A percentile compares a stretch with the other conserved stretches of the same genome.
These are phyloP conservation scores for Pedionomus torquatus DNA, from an alignment of 2,113 vertebrate species.

Conservation along the genomic window DNA sequence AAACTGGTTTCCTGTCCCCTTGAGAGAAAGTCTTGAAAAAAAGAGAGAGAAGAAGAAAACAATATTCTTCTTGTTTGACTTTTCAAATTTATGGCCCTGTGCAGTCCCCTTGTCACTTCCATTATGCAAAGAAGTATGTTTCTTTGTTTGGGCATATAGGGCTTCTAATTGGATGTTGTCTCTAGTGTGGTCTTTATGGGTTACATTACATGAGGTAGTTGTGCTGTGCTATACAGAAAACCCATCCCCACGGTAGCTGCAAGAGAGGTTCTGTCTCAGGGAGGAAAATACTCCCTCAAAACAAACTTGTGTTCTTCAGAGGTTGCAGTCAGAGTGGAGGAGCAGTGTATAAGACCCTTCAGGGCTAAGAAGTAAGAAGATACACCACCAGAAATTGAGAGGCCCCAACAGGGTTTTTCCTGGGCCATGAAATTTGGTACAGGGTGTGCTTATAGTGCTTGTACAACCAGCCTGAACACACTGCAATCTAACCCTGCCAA, in stretches of 20 bases:
- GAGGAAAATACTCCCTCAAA: neutral
- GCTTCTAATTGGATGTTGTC: neutral
- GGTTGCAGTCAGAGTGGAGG: neutral
- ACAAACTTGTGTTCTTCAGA: neutral
- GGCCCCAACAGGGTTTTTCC: neutral
- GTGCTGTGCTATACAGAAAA: neutral
- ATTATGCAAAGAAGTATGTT: neutral
- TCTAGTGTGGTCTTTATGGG: neutral
- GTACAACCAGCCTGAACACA: neutral
- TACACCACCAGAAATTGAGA: neutral
- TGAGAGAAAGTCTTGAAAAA: slow-evolving; percentile 61
- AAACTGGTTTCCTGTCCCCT: slow-evolving; percentile 68
- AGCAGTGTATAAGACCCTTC: neutral
- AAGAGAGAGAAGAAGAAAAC: slow-evolving; percentile 64
- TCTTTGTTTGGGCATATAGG: neutral
- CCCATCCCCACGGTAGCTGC: neutral
- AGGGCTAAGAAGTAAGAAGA: neutral
- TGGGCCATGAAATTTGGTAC: neutral
- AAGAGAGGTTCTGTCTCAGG: neutral
- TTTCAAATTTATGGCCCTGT: slow-evolving; percentile 1
- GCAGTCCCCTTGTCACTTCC: neutral
- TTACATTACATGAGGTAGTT: neutral
- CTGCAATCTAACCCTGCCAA: neutral
- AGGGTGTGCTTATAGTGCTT: neutral
- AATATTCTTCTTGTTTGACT: slow-evolving; percentile 63